Base-by-base conservation (phyloP, 1,140 invertebrate genomes). In the Zaprionus ornatus region DNA sequence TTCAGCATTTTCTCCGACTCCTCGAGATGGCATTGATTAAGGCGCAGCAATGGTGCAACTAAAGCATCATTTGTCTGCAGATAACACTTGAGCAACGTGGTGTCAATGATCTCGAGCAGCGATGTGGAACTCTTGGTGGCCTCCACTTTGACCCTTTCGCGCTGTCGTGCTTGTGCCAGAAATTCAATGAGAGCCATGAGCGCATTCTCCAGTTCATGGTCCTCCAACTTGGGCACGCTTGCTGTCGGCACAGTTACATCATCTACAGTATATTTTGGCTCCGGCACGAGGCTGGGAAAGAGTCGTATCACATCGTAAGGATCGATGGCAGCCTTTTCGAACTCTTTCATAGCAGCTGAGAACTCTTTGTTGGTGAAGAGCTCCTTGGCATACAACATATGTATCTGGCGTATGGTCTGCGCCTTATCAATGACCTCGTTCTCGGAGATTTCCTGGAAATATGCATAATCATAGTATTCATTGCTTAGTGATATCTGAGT, bases 11-110 rank as follows among this genome's bases (percentile, higher is more conserved):
- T 95, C 91, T 99, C 98, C 1, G 98, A 96, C 94, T 99, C 99
- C 62, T 97, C 97, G 4, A 99, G 93, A 85, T 99, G 97, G 93
- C 98, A 99, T 90, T 98, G 96, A 93, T 99, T 99, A n/a, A 98
- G 93, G 12, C 99, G 95, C 4, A 99, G 92, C 15, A 99, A 93
- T 1, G 98, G 96, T 0, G 97, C 97, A 6, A 99, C 97, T 42
- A 99, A 93, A 0, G 97, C 97, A 94, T 99, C 98, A 93, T 99
- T 99, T 1, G 97, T 99, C 96, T 98, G 96, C 57, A 99, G 94
- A 93, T 99, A 99, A 93, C 98, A 99, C 92, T 99, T 99, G 0
- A 99, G 93, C 52, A 99, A 93, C 1, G 98, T 99, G 4, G 98
- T 99, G 91, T 99, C 99, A 74, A 99, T 98, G 48, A 99, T 97